phyloP scores from a whole-genome alignment of 2,888 invertebrate species.

The Gymnoscelis rufifasciata region DNA sequence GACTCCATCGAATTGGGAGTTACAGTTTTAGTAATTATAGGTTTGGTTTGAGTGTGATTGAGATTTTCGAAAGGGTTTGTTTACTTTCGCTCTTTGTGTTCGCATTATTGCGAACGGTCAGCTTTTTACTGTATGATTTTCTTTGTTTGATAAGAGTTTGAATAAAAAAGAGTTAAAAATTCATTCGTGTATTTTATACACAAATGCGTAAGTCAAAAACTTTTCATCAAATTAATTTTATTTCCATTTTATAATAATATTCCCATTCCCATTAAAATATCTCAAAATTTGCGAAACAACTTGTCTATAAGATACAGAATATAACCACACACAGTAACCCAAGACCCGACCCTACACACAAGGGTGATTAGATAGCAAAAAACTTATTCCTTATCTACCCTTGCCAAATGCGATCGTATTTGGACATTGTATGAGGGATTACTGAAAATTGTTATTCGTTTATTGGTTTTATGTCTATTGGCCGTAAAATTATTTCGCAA shows the following conservation, averaged over 20 bases:
- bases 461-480: background rate
- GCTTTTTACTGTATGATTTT: background rate
- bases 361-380: slow-evolving; percentile 15
- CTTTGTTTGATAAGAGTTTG: too few relatives aligned
- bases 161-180: too few relatives aligned
- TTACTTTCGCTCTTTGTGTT: slow-evolving; percentile 33
- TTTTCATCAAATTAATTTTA: too few relatives aligned
- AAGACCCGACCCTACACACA: background rate
- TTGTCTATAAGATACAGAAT: background rate
- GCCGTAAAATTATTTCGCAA: too few relatives aligned
- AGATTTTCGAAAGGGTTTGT: slow-evolving; percentile 26
- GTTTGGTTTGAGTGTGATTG: slow-evolving; percentile 35
- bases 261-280: too few relatives aligned
- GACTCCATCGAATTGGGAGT: slow-evolving; percentile 69
- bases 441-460: slow-evolving; percentile 1
- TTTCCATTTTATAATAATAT: too few relatives aligned
- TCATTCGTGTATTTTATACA: too few relatives aligned
- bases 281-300: too few relatives aligned
- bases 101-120: slow-evolving; percentile 25
- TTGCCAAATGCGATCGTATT: slow-evolving; percentile 11
- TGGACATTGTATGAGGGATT: slow-evolving; percentile 4
- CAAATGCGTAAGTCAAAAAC: too few relatives aligned
- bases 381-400: slow-evolving; percentile 14
- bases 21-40: slow-evolving; percentile 64
- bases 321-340: too few relatives aligned